Conservation (phyloP, 64 coral and sea anemone species). For the Montipora cactus region DNA sequence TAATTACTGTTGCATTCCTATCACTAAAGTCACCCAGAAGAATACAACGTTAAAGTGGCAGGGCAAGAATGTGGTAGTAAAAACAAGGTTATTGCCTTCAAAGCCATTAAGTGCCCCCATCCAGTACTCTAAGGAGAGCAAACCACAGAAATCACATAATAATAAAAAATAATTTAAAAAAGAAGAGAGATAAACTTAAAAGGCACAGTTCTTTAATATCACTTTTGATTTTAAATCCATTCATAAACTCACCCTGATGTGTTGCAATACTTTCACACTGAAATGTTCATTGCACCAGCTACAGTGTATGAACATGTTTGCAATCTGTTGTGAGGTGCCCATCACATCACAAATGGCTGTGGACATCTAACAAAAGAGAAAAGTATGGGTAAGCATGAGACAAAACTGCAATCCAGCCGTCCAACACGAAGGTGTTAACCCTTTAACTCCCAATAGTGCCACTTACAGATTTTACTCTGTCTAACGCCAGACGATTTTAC, state of each 20-base stretch:
- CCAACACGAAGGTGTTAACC: neutral
- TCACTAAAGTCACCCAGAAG: too few species aligned
- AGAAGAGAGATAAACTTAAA: too few species aligned
- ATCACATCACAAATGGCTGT: slow-evolving; percentile 89
- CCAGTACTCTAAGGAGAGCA: neutral
- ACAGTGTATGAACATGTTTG: slow-evolving; percentile 91
- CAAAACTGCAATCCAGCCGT: neutral
- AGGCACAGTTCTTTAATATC: too few species aligned
- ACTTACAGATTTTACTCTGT: too few species aligned
- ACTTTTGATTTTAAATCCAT: neutral
- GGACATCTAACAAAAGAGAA: slow-evolving; percentile 48
- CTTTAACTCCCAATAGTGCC: too few species aligned
- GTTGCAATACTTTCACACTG: slow-evolving; percentile 80
- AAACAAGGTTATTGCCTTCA: too few species aligned
- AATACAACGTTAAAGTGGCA: too few species aligned
- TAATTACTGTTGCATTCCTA: too few species aligned
- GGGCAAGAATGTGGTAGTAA: too few species aligned
- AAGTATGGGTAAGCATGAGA: neutral
- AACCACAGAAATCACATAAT: neutral
- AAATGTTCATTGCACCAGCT: slow-evolving; percentile 95
- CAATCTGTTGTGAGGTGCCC: slow-evolving; percentile 79
- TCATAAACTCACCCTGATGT: slow-evolving; percentile 53
- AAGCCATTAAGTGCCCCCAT: neutral
- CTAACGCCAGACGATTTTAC: too few species aligned
- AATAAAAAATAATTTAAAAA: too few species aligned